These are phyloP conservation scores for Nymphalis urticae DNA, from an alignment of 2,888 invertebrate species.

Conservation along the genomic window DNA sequence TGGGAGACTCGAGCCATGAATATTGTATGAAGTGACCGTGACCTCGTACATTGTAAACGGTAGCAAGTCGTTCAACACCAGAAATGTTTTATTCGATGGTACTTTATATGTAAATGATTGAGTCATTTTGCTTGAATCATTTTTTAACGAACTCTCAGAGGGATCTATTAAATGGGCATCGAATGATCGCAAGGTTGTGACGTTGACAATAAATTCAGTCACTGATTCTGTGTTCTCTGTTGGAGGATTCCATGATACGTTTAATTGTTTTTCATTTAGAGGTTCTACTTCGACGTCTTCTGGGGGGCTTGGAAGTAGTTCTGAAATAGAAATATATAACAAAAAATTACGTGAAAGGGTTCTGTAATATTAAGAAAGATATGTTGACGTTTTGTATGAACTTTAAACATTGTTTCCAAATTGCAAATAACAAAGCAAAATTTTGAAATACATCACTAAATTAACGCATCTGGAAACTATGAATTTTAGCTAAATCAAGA, in stretches of 20 bases:
- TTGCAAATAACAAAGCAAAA: too few species aligned
- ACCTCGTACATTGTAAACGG: conserved; percentile 93
- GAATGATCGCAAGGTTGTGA: conserved; percentile 86
- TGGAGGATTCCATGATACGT: conserved; percentile 87
- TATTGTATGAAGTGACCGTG: conserved; percentile 86
- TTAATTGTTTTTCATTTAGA: conserved; percentile 86
- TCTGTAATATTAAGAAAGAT: too few species aligned
- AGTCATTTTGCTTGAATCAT: conserved; percentile 50
- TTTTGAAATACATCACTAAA: too few species aligned
- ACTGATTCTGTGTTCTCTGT: conserved; percentile 84
- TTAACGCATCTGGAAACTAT: too few species aligned
- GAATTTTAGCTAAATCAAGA: too few species aligned
- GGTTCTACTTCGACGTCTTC: conserved; percentile 87
- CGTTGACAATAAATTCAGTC: conserved; percentile 85
- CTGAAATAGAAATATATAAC: conserved; percentile 57
- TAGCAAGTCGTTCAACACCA: conserved; percentile 83
- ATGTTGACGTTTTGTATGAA: too few species aligned
- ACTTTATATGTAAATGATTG: conserved; percentile 78
- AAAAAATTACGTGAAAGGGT: too few species aligned
- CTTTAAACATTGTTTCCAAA: too few species aligned
- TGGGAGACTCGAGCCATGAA: conserved; percentile 89
- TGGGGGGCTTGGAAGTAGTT: conserved; percentile 88
- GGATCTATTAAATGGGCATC: conserved; percentile 82
- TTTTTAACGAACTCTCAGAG: conserved; percentile 66
- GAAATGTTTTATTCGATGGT: conserved; percentile 80